phyloP scores from a whole-genome alignment of 2,888 invertebrate species.

The Taenaris catops region DNA sequence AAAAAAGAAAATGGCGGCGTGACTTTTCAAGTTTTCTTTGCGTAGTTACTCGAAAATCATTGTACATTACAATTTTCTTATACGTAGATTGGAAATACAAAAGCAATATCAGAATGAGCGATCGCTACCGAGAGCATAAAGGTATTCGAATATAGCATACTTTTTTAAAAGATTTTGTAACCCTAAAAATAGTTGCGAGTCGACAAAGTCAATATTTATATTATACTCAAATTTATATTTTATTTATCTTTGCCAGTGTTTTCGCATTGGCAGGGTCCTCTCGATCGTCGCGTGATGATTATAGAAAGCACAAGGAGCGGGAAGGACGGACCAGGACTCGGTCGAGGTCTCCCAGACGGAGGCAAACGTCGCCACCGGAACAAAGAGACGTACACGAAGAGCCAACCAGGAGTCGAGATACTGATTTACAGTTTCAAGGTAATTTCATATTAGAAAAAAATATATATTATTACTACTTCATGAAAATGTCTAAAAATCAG shows the following conservation, averaged over 20 bases:
- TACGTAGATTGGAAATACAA: no score
- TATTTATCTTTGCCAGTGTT: constrained; percentile 86
- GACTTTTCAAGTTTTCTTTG: constrained; percentile 8
- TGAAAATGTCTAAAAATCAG: no score
- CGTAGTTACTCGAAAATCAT: constrained; percentile 3
- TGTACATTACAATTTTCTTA: no score
- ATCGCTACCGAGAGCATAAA: constrained; percentile 49
- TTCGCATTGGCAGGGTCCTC: constrained; percentile 86
- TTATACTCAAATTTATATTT: constrained; percentile 47
- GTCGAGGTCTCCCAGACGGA: constrained; percentile 44
- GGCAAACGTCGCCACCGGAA: constrained; percentile 35
- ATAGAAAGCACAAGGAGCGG: constrained; percentile 53
- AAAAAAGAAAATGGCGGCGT: constrained; percentile 15
- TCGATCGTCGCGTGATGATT: constrained; percentile 78
- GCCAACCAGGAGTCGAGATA: constrained; percentile 35
- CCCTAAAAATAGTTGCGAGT: neutral
- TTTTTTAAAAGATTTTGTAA: neutral
- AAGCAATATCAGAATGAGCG: constrained; percentile 38
- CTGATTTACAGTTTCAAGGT: constrained; percentile 33
- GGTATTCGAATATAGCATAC: constrained; percentile 47
- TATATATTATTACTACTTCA: no score
- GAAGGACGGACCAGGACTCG: constrained; percentile 40
- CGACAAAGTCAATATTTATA: constrained; percentile 19
- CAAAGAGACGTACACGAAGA: constrained; percentile 29
- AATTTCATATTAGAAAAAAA: no score